phyloP scores from a whole-genome alignment of 2,888 invertebrate species.

The Drosophila anomelani region DNA sequence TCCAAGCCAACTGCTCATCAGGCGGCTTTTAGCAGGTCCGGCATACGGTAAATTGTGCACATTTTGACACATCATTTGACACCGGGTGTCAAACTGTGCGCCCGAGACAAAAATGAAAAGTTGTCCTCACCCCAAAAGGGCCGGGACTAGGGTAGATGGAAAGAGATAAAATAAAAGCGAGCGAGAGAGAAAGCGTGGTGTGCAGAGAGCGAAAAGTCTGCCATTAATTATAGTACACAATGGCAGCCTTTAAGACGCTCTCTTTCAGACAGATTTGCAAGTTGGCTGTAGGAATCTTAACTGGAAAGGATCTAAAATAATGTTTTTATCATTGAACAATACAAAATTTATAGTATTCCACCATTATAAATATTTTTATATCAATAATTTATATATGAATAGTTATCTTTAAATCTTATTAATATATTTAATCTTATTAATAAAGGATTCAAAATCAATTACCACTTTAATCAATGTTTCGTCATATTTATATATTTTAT shows the following conservation, averaged over 20 bases:
- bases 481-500: too few species aligned
- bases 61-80: conserved; percentile 83
- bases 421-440: too few species aligned
- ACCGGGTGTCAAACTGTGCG: conserved; percentile 70
- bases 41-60: conserved; percentile 75
- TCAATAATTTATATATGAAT: too few species aligned
- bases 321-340: not conserved
- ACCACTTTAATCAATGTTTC: too few species aligned
- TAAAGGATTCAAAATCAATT: too few species aligned
- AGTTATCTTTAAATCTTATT: too few species aligned
- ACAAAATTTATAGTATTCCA: too few species aligned
- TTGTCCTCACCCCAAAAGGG: conserved; percentile 35
- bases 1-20: conserved; percentile 26
- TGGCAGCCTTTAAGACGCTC: too few species aligned
- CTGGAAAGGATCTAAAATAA: not conserved
- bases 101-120: conserved; percentile 74
- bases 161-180: conserved; percentile 28
- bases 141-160: not conserved
- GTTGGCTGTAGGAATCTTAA: not conserved
- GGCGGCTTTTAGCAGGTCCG: conserved; percentile 48
- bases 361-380: too few species aligned
- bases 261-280: not conserved
- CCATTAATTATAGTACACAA: not conserved
- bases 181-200: not conserved
- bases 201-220: conserved; percentile 4